phyloP scores from a whole-genome alignment of 2,888 invertebrate genomes.

The Leucophenga maculata region DNA sequence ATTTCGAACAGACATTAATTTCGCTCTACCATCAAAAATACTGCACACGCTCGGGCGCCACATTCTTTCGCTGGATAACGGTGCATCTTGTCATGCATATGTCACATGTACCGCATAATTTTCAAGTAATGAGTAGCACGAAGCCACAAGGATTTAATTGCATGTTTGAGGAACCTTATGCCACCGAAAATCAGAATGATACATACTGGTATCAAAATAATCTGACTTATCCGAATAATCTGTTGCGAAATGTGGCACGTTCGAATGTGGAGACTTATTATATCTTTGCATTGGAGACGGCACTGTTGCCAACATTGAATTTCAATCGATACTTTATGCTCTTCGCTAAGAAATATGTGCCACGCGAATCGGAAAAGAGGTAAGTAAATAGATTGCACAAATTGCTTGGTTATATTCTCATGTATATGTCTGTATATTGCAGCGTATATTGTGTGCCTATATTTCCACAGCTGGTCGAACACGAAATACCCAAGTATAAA shows the following conservation, averaged over 20 bases:
- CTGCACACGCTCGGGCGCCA: slow-evolving; percentile 15
- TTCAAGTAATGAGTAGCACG: neutral
- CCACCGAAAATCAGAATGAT: neutral
- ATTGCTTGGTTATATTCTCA: neutral
- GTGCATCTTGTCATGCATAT: slow-evolving; percentile 40
- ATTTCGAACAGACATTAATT: slow-evolving; percentile 23
- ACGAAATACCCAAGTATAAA: slow-evolving; percentile 33
- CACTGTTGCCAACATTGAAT: slow-evolving; percentile 33
- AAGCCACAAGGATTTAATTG: neutral
- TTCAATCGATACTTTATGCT: slow-evolving; percentile 30
- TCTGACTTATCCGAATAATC: slow-evolving; percentile 33
- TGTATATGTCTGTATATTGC: neutral
- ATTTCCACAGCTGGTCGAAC: slow-evolving; percentile 22
- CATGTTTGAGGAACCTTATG: neutral
- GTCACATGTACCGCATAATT: slow-evolving; percentile 20
- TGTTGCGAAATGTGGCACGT: slow-evolving; percentile 44
- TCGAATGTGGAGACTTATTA: slow-evolving; percentile 40
- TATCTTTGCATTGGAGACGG: slow-evolving; percentile 35
- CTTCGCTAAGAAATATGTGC: neutral
- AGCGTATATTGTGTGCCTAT: slow-evolving; percentile 45
- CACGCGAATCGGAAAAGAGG: slow-evolving; percentile 26
- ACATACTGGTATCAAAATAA: neutral
- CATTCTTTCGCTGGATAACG: slow-evolving; percentile 37
- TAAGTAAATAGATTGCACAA: slow-evolving; percentile 12
- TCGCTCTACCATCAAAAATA: slow-evolving; percentile 34